Conservation (phyloP, 1,140 invertebrate genomes). For the Ctenoplectra terminalis region DNA sequence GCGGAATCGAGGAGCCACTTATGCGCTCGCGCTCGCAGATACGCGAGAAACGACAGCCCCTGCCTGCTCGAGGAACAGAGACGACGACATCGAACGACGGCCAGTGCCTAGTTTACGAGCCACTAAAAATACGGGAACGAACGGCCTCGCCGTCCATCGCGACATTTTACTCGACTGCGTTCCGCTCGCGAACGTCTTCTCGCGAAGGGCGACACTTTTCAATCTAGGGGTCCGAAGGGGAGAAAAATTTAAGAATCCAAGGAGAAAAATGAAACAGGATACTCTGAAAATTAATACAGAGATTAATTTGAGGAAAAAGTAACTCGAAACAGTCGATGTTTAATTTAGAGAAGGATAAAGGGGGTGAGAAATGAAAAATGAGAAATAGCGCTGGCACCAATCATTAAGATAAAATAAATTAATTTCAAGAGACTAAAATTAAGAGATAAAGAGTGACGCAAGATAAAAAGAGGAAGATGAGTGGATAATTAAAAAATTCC, state of each 20-base stretch:
- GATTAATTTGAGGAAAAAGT: no score
- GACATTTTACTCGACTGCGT: slow-evolving; percentile 30
- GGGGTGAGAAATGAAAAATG: no score
- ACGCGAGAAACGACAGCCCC: background rate
- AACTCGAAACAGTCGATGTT: no score
- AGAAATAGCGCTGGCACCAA: no score
- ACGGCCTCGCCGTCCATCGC: slow-evolving; percentile 61
- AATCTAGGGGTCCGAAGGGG: background rate
- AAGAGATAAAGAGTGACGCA: no score
- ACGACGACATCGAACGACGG: slow-evolving; percentile 64
- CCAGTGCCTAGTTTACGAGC: slow-evolving; percentile 70
- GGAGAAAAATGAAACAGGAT: no score
- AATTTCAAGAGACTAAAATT: no score
- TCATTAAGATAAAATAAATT: no score
- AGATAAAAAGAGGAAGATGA: background rate
- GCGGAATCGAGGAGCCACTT: background rate
- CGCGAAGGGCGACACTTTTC: slow-evolving; percentile 16
- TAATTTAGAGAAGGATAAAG: no score
- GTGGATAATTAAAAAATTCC: background rate
- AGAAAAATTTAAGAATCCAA: background rate
- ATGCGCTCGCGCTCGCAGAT: background rate
- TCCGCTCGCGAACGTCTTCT: slow-evolving; percentile 33
- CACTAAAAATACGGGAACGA: slow-evolving; percentile 69
- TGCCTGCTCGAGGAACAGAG: slow-evolving; percentile 49
- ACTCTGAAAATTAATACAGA: no score